Percentiles rank a stretch among this genome's conserved stretches.
Evolutionary conservation across 2,888 invertebrate genomes (phyloP).

Genomic region (Patella ulyssiponensis): DNA sequence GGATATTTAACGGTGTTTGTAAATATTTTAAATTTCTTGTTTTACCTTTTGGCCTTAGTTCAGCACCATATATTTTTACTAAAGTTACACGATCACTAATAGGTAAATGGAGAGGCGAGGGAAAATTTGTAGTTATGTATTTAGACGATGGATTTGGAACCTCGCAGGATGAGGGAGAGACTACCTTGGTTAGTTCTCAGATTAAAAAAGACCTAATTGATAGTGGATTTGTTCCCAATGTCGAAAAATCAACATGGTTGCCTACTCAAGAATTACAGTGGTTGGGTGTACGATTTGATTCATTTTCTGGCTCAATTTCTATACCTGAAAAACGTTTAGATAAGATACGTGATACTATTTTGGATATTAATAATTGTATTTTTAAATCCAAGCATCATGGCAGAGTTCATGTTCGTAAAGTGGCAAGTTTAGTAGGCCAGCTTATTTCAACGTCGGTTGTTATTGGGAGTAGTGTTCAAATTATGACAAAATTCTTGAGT

Average conservation of each 20-base stretch:
- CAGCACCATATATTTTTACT: no score
- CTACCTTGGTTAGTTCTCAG: not conserved
- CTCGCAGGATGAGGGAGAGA: not conserved
- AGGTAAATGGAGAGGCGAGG: no score
- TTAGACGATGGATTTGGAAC: not conserved
- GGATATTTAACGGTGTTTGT: no score
- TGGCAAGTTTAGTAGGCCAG: not conserved
- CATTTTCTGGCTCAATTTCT: not conserved
- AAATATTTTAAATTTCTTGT: no score
- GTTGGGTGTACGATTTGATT: not conserved
- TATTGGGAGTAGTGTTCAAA: not conserved
- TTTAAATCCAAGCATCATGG: not conserved
- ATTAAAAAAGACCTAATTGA: not conserved
- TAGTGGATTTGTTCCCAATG: not conserved
- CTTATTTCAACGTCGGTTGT: not conserved
- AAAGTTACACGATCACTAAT: no score
- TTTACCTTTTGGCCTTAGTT: no score
- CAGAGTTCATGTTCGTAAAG: not conserved
- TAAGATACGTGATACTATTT: no score
- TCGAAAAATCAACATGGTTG: not conserved
- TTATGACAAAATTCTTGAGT: slow-evolving; percentile 14
- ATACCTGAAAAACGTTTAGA: not conserved
- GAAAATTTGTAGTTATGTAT: no score
- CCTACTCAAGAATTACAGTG: not conserved
- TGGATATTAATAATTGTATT: not conserved